Percentiles rank a stretch among this genome's conserved stretches.
Conservation (phyloP, 1,140 invertebrate genomes). For the Bicyclus anynana region DNA sequence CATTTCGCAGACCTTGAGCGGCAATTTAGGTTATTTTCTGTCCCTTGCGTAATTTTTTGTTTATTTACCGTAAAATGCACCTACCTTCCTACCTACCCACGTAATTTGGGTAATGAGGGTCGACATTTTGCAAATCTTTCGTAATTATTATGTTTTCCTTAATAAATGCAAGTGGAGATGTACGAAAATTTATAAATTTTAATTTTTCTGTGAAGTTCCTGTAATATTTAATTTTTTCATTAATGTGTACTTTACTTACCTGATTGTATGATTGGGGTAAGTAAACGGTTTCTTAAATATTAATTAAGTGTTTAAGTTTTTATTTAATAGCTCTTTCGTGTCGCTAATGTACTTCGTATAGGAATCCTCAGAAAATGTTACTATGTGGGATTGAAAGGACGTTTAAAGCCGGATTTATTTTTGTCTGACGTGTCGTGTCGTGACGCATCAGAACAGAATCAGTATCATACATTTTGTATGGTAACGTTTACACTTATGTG, state of each 20-base stretch:
- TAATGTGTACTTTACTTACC: not conserved
- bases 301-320: too few relatives aligned
- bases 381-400: too few relatives aligned
- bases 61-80: constrained; percentile 7
- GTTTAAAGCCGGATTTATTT: too few relatives aligned
- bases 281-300: too few relatives aligned
- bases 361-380: too few relatives aligned
- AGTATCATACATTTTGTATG: too few relatives aligned
- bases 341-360: too few relatives aligned
- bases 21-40: not conserved
- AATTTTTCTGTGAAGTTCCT: not conserved
- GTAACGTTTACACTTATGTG: too few relatives aligned
- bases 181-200: constrained; percentile 8
- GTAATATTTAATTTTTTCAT: not conserved
- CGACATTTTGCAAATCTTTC: constrained; percentile 7
- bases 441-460: too few relatives aligned
- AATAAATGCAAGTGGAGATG: constrained; percentile 7
- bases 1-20: not conserved
- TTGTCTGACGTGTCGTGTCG: too few relatives aligned
- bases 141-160: constrained; percentile 10
- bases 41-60: constrained; percentile 6
- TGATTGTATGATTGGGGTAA: too few relatives aligned
- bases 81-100: not conserved
- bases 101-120: constrained; percentile 20
- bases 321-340: too few relatives aligned